phyloP scores from a whole-genome alignment of 2,113 vertebrate genomes.

The Danionella cerebrum region DNA sequence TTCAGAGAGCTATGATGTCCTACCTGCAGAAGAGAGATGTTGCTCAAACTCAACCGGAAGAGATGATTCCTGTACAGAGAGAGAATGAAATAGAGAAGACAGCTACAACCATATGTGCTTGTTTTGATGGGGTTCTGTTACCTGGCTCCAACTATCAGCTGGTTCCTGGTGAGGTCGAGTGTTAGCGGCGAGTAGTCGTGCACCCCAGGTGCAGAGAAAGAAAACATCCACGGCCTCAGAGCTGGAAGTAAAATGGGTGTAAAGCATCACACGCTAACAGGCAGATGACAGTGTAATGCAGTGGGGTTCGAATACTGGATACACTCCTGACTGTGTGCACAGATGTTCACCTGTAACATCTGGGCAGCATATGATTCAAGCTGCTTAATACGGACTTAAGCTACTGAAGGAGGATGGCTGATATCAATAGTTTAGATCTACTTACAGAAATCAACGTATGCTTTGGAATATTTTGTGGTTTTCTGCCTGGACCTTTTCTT shows the following conservation, averaged over 20 bases:
- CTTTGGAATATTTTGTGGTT: too few species aligned
- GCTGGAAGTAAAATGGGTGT: too few species aligned
- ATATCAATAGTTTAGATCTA: too few species aligned
- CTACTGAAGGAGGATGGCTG: too few species aligned
- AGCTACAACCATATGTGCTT: background rate
- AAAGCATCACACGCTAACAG: too few species aligned
- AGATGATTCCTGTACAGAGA: slow-evolving; percentile 83
- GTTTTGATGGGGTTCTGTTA: slow-evolving; percentile 49
- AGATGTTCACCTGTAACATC: background rate
- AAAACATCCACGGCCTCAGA: slow-evolving; percentile 80
- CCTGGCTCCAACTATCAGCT: slow-evolving; percentile 94
- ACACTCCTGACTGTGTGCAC: background rate
- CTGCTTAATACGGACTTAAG: background rate
- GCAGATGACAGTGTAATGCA: too few species aligned
- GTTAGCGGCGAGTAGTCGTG: slow-evolving; percentile 88
- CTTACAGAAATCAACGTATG: too few species aligned
- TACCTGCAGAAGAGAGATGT: slow-evolving; percentile 91
- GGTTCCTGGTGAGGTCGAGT: slow-evolving; percentile 84
- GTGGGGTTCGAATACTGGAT: too few species aligned
- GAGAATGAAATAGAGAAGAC: background rate
- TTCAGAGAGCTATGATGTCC: background rate
- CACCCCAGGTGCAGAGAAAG: slow-evolving; percentile 82
- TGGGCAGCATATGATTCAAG: background rate
- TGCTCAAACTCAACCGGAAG: slow-evolving; percentile 87
- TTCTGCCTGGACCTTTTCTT: too few species aligned